phyloP scores from a whole-genome alignment of 2,797 vertebrate genomes.

The Urocyon cinereoargenteus region DNA sequence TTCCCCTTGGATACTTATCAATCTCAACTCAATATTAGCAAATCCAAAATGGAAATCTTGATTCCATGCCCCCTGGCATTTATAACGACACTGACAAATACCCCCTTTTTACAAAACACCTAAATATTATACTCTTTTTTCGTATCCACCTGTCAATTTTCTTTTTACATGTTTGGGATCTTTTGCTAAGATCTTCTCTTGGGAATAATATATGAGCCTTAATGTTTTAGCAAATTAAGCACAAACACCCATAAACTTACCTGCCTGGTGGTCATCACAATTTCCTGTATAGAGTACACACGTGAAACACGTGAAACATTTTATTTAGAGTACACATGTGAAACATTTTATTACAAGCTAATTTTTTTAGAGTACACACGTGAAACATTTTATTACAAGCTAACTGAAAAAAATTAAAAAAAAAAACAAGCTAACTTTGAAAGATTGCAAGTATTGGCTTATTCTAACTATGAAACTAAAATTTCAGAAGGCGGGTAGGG shows the following conservation, averaged over 20 bases:
- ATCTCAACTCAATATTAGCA: neutral
- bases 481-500: neutral
- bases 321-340: neutral
- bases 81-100: neutral
- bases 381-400: slow-evolving; percentile 51
- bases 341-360: slow-evolving; percentile 48
- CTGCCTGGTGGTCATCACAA: neutral
- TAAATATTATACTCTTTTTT: neutral
- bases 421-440: neutral
- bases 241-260: slow-evolving; percentile 1
- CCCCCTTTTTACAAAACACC: neutral
- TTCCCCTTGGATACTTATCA: neutral
- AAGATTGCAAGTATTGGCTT: slow-evolving; percentile 3
- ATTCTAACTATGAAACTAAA: slow-evolving; percentile 49
- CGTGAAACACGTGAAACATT: slow-evolving; percentile 10
- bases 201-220: neutral
- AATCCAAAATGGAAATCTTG: neutral
- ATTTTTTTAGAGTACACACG: neutral
- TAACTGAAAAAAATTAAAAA: no score
- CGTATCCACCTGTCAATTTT: neutral
- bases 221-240: slow-evolving; percentile 45
- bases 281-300: neutral
- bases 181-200: neutral
- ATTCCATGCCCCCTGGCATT: neutral
- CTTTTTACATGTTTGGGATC: neutral